These are phyloP conservation scores for Anniella stebbinsi DNA, from an alignment of 2,797 vertebrate species.

Conservation along the genomic window DNA sequence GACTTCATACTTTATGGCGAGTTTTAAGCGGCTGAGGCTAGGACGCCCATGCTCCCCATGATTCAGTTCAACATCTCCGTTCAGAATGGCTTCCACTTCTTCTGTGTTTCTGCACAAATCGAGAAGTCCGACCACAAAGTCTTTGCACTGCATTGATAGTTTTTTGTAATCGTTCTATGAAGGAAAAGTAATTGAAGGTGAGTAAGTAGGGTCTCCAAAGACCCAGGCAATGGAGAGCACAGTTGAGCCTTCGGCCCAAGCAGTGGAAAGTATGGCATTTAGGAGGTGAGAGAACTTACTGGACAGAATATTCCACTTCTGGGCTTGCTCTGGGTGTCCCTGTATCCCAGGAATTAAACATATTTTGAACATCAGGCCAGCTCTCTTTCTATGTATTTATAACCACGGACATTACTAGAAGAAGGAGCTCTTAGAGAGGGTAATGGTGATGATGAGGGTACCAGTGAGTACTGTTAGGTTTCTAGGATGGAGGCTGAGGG, in stretches of 20 bases:
- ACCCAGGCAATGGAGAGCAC: not conserved
- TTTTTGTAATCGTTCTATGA: conserved; percentile 95
- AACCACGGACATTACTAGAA: not conserved
- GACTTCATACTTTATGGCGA: conserved; percentile 98
- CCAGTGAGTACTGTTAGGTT: not conserved
- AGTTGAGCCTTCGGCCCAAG: not conserved
- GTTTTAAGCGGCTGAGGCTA: conserved; percentile 92
- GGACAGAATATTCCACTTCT: not conserved
- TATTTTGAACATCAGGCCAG: not conserved
- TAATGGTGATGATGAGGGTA: not conserved
- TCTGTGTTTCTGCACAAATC: conserved; percentile 97
- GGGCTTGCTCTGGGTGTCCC: not conserved
- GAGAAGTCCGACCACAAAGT: conserved; percentile 96
- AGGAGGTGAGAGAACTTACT: not conserved
- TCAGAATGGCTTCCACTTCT: conserved; percentile 98
- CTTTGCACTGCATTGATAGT: conserved; percentile 97
- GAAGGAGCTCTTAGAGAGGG: not conserved
- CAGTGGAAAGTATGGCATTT: not conserved
- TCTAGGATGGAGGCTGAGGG: not conserved
- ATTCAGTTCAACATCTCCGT: conserved; percentile 87
- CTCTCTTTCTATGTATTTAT: not conserved
- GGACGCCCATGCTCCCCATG: conserved; percentile 85
- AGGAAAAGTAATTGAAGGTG: conserved; percentile 50
- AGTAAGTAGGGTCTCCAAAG: not conserved
- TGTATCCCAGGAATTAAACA: not conserved